Evolutionary conservation across 2,113 vertebrate genomes (phyloP).

Genomic region (Pongo pygmaeus): DNA sequence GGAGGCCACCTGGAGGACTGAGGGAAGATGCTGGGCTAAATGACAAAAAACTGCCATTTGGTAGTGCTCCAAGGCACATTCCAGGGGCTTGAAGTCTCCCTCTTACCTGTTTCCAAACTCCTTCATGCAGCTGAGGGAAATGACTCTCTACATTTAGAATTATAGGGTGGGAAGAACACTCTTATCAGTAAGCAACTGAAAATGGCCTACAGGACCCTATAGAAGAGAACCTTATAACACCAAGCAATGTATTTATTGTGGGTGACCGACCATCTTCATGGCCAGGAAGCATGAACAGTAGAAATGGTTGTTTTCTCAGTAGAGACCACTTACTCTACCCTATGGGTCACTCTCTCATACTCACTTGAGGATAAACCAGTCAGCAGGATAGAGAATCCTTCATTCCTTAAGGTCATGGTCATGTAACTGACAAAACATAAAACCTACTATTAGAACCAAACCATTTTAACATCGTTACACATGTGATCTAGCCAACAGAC

Average conservation of each 20-base stretch:
- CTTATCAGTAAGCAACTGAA: neutral
- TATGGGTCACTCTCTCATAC: fast-evolving
- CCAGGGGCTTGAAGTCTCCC: fast-evolving
- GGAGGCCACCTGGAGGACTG: neutral
- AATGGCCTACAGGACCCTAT: fast-evolving
- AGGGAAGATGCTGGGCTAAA: neutral
- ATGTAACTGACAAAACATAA: neutral
- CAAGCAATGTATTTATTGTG: neutral
- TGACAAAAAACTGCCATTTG: neutral
- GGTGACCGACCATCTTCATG: no score
- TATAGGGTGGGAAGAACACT: fast-evolving
- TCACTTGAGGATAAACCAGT: neutral
- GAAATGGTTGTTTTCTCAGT: neutral
- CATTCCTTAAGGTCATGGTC: neutral
- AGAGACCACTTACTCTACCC: neutral
- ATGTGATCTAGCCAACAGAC: neutral
- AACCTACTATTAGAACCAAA: neutral
- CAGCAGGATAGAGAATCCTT: neutral
- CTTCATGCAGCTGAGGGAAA: no score
- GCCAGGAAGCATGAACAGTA: no score
- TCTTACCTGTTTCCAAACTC: neutral
- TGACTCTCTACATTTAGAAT: neutral
- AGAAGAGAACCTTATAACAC: neutral
- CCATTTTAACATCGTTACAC: no score
- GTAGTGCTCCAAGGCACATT: neutral